Conservation (phyloP, 2,888 invertebrate species). For the Eubasilissa splendida region DNA sequence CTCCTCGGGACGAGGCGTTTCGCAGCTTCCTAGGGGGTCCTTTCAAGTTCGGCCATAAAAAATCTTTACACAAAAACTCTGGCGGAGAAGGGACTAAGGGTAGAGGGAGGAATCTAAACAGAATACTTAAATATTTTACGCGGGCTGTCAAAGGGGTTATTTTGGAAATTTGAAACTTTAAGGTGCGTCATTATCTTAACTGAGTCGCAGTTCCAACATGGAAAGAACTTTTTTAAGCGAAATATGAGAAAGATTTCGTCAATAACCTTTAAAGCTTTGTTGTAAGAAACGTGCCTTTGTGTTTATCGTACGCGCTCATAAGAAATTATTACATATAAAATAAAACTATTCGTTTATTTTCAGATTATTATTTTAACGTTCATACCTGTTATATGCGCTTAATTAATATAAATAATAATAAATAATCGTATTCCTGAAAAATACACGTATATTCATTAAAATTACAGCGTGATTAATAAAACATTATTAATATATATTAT, state of each 20-base stretch:
- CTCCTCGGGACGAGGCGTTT: constrained; percentile 7
- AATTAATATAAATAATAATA: too few relatives aligned
- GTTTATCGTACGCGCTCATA: constrained; percentile 9
- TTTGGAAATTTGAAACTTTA: constrained; percentile 47
- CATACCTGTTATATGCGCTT: too few relatives aligned
- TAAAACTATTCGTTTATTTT: background rate
- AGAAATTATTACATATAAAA: background rate
- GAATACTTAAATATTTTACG: constrained; percentile 52
- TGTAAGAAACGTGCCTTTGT: constrained; percentile 14
- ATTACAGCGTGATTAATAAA: too few relatives aligned
- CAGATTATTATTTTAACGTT: too few relatives aligned
- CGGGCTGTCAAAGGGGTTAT: constrained; percentile 41
- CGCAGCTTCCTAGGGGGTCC: constrained; percentile 25
- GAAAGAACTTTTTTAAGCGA: constrained; percentile 22
- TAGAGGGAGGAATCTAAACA: constrained; percentile 26
- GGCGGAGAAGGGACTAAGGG: background rate
- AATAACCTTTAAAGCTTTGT: constrained; percentile 32
- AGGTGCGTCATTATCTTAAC: constrained; percentile 46
- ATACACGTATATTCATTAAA: too few relatives aligned
- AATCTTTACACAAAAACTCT: constrained; percentile 39
- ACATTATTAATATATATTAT: too few relatives aligned
- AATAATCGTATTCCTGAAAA: too few relatives aligned
- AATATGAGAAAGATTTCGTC: constrained; percentile 38
- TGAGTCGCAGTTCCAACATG: constrained; percentile 30
- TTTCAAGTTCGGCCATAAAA: constrained; percentile 39